phyloP scores from a whole-genome alignment of 2,888 invertebrate genomes.

The Linhomoeus sp. region DNA sequence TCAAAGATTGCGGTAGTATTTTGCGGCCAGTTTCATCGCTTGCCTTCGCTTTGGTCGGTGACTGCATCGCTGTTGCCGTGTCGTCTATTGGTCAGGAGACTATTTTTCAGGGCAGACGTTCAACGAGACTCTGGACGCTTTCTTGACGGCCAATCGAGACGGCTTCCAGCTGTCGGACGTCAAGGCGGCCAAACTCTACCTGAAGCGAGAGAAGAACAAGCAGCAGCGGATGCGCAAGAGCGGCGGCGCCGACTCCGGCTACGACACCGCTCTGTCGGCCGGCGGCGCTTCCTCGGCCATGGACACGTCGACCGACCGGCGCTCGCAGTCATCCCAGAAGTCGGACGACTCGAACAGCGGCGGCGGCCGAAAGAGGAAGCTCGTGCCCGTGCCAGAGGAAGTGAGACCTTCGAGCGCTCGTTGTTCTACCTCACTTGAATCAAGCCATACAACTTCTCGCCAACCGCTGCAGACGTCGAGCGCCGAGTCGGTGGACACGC shows the following conservation, averaged over 20 bases:
- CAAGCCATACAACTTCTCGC: no score
- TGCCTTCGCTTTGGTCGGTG: no score
- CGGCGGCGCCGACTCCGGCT: constrained; percentile 18
- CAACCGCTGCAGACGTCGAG: no score
- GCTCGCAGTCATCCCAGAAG: no score
- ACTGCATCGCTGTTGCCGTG: no score
- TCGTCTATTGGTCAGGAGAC: no score
- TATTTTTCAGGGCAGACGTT: constrained; percentile 29
- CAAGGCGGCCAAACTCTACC: constrained; percentile 41
- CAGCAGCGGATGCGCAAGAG: constrained; percentile 35
- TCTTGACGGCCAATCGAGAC: constrained; percentile 46
- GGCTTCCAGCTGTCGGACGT: constrained; percentile 54
- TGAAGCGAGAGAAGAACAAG: constrained; percentile 40
- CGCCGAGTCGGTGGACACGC: no score
- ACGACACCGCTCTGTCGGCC: background rate
- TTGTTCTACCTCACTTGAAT: no score
- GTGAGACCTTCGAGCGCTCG: background rate
- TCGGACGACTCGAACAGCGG: constrained; percentile 7
- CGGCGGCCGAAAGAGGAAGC: constrained; percentile 8
- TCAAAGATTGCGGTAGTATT: no score
- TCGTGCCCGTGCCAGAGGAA: constrained; percentile 5
- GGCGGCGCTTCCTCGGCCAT: background rate
- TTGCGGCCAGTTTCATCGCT: no score
- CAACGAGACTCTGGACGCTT: constrained; percentile 46
- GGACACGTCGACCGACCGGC: no score